Base-by-base conservation (phyloP, 92 coral and sea anemone species). In the Zoanthus gigantus region DNA sequence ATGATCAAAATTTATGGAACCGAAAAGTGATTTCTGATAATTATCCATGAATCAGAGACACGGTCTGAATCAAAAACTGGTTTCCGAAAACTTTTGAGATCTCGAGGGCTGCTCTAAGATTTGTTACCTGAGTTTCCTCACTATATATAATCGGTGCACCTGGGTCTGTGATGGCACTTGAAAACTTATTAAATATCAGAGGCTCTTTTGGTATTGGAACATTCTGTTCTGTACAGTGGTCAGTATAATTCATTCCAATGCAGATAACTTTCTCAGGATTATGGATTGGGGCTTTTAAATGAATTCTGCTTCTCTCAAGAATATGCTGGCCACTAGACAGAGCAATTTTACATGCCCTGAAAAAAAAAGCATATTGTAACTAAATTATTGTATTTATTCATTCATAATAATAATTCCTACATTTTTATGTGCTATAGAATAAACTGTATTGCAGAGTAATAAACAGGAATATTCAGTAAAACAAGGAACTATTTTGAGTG, bases 241-340 rank as follows among this genome's bases (percentile, higher is more conserved):
- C 99, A 50, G 87, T 94, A 74, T 97, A 97, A 88, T 97, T 97
- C 99, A 97, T 95, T 58, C 99, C 98, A 15, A 93, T 85, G 52
- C 98, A 94, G 66, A 97, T 92, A n/a, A 97, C 76, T 77, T 97
- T 97, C 56, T 92, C 94, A 37, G 99, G 99, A 76, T 95, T 92
- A 77, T 94, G 90, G 86, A 97, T 97, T 54, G 99, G 99, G 72
- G 99, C 99, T 58, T 95, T 97, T 46, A 97, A 79, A 63, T 94
- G 87, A 58, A 97, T 74, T 4, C 94, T 89, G 0, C 92, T 73
- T 88, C 99, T 95, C 86, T 96, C 85, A 5, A 94, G 50, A n/a
- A 95, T 79, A 71, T 94, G 91, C 72, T 95, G 90, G 87, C 98
- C 98, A 90, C 94, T 87, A 28, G 45, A 28, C 53, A 45, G 13